Evolutionary conservation across 2,888 invertebrate species (phyloP).

Genomic region (Pyralis farinalis): DNA sequence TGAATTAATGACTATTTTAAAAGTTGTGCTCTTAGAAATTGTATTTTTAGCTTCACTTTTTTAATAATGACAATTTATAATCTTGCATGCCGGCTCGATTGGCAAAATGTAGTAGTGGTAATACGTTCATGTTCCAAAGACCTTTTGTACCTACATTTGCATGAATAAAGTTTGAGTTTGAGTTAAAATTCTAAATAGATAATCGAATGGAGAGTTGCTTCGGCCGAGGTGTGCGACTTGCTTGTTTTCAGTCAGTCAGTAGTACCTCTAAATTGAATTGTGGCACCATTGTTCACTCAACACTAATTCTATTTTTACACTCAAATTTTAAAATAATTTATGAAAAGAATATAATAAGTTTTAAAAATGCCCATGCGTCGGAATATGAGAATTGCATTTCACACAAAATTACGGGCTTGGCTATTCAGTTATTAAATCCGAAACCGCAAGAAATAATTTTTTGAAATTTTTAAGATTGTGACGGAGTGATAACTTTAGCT

Average conservation of each 20-base stretch:
- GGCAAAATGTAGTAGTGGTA: too few relatives aligned
- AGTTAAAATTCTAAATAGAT: too few relatives aligned
- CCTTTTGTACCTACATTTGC: too few relatives aligned
- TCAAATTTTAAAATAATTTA: conserved; percentile 4
- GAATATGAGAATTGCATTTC: background rate
- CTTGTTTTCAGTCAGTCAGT: background rate
- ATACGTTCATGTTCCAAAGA: too few relatives aligned
- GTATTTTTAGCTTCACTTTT: too few relatives aligned
- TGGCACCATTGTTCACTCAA: background rate
- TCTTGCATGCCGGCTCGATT: too few relatives aligned
- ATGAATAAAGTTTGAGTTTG: too few relatives aligned
- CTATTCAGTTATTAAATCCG: background rate
- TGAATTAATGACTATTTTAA: too few relatives aligned
- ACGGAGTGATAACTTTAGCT: background rate
- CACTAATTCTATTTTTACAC: conserved; percentile 9
- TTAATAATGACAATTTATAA: too few relatives aligned
- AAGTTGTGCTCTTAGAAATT: too few relatives aligned
- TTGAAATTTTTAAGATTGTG: background rate
- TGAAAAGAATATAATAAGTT: background rate
- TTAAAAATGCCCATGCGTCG: background rate
- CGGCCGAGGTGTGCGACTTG: background rate
- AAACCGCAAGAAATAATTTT: background rate
- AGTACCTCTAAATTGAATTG: conserved; percentile 30
- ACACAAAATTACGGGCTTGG: background rate
- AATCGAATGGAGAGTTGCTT: too few relatives aligned